A percentile compares a stretch with the other conserved stretches of the same genome.
Evolutionary conservation across 2,113 vertebrate species (phyloP).

Genomic region (Hippocampus guttulatus): DNA sequence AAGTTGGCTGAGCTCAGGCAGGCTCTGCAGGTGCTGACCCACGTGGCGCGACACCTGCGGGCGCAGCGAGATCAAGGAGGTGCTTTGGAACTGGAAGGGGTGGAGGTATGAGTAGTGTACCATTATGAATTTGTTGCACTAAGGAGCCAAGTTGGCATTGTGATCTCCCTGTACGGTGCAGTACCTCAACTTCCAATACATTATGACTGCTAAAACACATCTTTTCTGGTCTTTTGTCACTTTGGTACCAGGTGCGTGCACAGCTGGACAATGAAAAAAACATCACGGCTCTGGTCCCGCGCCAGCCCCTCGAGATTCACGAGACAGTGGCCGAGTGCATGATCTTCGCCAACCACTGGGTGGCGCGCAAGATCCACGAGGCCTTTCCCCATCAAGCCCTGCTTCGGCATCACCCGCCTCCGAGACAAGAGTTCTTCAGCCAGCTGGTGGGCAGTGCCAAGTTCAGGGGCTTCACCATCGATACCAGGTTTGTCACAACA

Average conservation of each 20-base stretch:
- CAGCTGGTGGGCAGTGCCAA: conserved; percentile 81
- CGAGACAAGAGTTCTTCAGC: conserved; percentile 84
- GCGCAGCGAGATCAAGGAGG: conserved; percentile 77
- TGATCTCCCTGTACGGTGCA: no score
- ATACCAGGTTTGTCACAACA: conserved; percentile 66
- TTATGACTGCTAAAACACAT: background rate
- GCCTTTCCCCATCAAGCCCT: conserved; percentile 83
- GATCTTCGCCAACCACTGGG: conserved; percentile 98
- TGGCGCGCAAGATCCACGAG: conserved; percentile 87
- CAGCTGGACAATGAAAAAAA: conserved; percentile 85
- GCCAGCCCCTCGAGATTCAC: conserved; percentile 88
- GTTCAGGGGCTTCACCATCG: conserved; percentile 80
- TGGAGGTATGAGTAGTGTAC: conserved; percentile 67
- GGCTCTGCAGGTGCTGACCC: conserved; percentile 78
- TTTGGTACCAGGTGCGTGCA: conserved; percentile 67
- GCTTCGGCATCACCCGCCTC: conserved; percentile 84
- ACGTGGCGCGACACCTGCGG: conserved; percentile 77
- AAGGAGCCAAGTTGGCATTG: background rate
- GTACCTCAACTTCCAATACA: background rate
- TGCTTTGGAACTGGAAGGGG: conserved; percentile 88
- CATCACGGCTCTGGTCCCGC: conserved; percentile 85
- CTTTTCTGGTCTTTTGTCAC: background rate
- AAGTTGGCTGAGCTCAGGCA: conserved; percentile 70
- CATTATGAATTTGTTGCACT: background rate
- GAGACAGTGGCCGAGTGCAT: conserved; percentile 95